Base-by-base conservation (phyloP, 2,888 invertebrate species). In the Mechanitis mazaeus region DNA sequence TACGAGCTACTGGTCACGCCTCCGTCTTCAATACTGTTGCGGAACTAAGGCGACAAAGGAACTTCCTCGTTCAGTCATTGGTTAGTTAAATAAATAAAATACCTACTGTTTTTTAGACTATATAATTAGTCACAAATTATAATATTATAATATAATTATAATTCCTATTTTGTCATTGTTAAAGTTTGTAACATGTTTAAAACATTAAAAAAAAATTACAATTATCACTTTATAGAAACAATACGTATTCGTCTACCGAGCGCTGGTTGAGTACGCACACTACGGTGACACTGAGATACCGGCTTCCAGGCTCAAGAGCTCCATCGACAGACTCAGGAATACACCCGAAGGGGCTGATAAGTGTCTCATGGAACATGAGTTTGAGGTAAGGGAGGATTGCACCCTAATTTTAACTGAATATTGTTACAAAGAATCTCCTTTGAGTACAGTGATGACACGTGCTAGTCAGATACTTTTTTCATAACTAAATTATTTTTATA, bases 171-270 rank as follows among this genome's bases (percentile, higher is more conserved):
- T 20, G 20, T 20, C 20, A 20, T 20, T 20, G 20, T 20, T 20
- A 20, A 20, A 20, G 20, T 20, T 20, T 20, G 20, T 1, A 20
- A 20, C 20, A 20, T 20, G n/a, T n/a, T n/a, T n/a, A n/a, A n/a
- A n/a, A n/a, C n/a, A n/a, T n/a, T n/a, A 20, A 20, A 1, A 42
- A 42, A 9, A 9, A 42, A 42, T 2, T 9, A 9, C 6, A 42
- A 11, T 11, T 5, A 42, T 1, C 9, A 5, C 11, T 42, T 7
- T 9, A 50, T 11, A 96, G 94, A 98, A 98, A 93, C 98, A 98
- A 91, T 98, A 98, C 87, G 96, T 98, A 74, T 98, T 98, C 88
- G 95, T 98, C 71, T 98, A 98, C 84, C 95, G 97, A 47, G 96
- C 98, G 56, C 87, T 98, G 55, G 95, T 98, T 82, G 98, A 98